Percentiles rank a stretch among this genome's conserved stretches.
phyloP scores from a whole-genome alignment of 37 sponge, comb jelly and placozoan genomes.

The Ephydatia muelleri region DNA sequence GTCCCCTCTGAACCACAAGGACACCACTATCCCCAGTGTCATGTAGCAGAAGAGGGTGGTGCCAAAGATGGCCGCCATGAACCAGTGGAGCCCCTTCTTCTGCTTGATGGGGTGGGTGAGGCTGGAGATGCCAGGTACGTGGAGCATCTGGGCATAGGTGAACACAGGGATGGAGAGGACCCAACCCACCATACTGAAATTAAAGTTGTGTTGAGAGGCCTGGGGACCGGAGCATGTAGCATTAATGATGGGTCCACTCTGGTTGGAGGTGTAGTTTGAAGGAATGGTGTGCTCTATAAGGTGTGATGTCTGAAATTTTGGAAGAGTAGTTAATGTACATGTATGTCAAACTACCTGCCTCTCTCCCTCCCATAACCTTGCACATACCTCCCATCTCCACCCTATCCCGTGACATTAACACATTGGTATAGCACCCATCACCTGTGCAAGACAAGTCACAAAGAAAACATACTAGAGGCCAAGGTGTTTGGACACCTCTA shows the following conservation, averaged over 20 bases:
- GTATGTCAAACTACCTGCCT: no score
- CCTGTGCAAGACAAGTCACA: no score
- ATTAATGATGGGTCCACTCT: neutral
- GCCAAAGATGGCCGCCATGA: constrained; percentile 58
- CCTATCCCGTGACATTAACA: no score
- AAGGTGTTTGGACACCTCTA: no score
- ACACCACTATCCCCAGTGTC: constrained; percentile 71
- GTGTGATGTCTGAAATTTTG: no score
- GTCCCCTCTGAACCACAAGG: constrained; percentile 67
- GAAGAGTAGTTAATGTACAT: no score
- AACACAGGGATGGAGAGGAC: constrained; percentile 77
- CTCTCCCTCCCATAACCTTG: no score
- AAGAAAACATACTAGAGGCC: no score
- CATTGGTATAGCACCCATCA: no score
- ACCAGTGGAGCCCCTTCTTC: constrained; percentile 57
- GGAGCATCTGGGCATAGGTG: constrained; percentile 78
- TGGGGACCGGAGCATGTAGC: neutral
- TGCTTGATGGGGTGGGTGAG: constrained; percentile 71
- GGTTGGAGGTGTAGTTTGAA: neutral
- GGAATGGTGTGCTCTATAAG: neutral
- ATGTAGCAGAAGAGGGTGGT: constrained; percentile 53
- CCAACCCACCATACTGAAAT: constrained; percentile 52
- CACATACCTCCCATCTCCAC: no score
- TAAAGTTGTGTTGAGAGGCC: neutral
- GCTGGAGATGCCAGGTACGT: constrained; percentile 74